Evolutionary conservation across 1,140 invertebrate genomes (phyloP).

Genomic region (Himalopsyche phryganea): DNA sequence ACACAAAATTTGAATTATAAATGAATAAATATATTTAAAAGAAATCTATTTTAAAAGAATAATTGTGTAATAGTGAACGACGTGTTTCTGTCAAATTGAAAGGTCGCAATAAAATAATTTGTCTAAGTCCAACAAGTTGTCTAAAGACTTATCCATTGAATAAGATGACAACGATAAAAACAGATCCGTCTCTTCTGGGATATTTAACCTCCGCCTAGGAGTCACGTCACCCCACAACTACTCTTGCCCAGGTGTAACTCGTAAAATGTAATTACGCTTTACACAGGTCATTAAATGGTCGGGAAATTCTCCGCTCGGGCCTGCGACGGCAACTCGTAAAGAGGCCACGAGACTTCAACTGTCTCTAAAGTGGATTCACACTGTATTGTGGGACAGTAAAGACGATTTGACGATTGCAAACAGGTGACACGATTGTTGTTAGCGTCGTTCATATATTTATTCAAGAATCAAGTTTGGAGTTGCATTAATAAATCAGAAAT

Average conservation of each 20-base stretch:
- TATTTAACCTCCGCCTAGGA: neutral
- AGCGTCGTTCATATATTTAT: no score
- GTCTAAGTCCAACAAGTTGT: no score
- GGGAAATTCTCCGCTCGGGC: constrained; percentile 29
- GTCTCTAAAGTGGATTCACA: neutral
- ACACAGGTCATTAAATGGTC: constrained; percentile 35
- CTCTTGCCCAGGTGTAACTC: constrained; percentile 19
- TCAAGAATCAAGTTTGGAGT: no score
- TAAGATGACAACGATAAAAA: constrained; percentile 26
- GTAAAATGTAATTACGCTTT: constrained; percentile 36
- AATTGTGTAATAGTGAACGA: no score
- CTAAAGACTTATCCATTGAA: constrained; percentile 17
- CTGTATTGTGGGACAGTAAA: neutral
- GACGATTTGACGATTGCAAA: neutral
- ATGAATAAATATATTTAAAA: no score
- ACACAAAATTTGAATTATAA: no score
- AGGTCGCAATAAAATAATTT: no score
- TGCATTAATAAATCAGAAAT: no score
- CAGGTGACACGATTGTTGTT: no score
- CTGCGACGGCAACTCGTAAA: constrained; percentile 12
- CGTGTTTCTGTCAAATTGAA: no score
- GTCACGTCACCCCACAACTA: neutral
- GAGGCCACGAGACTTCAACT: constrained; percentile 2
- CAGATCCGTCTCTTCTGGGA: neutral
- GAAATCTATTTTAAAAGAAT: no score